Evolutionary conservation across 2,113 vertebrate species (phyloP).

Genomic region (Fulica atra): DNA sequence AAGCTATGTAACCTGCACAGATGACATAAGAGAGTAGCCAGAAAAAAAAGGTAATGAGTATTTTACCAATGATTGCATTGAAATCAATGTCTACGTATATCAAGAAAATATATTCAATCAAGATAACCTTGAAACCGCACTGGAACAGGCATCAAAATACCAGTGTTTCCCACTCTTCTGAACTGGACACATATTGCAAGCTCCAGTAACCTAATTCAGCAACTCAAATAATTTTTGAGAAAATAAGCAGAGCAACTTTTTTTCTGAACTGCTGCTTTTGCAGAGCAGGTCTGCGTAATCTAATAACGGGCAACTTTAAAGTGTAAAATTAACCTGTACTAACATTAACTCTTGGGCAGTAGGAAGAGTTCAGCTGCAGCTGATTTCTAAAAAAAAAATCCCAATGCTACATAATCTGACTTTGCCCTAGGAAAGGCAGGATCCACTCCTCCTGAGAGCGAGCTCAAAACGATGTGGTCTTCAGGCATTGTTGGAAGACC

Average conservation of each 20-base stretch:
- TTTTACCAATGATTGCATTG: not conserved
- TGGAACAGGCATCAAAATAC: not conserved
- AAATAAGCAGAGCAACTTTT: not conserved
- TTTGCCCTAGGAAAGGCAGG: not conserved
- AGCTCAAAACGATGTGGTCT: fast-evolving
- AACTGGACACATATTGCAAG: not conserved
- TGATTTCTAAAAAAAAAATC: not conserved
- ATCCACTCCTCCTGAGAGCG: not conserved
- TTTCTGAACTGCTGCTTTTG: not conserved
- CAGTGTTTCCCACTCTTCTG: not conserved
- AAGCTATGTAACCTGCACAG: not conserved
- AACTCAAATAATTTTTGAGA: not conserved
- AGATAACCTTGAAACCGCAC: not conserved
- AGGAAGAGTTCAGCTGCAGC: not conserved
- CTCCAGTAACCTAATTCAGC: not conserved
- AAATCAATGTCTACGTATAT: not conserved
- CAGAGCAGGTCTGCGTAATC: not conserved
- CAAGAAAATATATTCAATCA: not conserved
- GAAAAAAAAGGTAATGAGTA: not conserved
- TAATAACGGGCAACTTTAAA: not conserved
- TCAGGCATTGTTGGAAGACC: not conserved
- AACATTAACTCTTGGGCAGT: not conserved
- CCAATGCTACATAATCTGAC: not conserved
- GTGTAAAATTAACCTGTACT: not conserved
- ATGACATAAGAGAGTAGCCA: not conserved